Conservation (phyloP, 2,888 invertebrate species). For the Ormia ochracea region DNA sequence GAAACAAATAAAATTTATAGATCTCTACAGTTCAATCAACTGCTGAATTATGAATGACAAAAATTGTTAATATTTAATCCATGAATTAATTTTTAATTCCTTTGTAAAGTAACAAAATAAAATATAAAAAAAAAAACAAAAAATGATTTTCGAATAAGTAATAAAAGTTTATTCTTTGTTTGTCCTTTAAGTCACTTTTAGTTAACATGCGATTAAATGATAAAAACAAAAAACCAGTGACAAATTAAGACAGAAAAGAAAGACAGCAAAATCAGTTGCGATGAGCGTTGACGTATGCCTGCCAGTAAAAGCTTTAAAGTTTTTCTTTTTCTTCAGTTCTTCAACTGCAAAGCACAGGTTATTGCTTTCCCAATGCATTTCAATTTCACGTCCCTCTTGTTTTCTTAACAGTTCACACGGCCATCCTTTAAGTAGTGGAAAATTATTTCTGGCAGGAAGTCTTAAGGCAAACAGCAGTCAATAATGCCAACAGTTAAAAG, state of each 20-base stretch:
- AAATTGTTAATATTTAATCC: neutral
- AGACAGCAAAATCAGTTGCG: neutral
- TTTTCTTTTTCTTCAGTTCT: neutral
- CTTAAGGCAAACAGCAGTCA: conserved; percentile 25
- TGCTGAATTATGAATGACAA: neutral
- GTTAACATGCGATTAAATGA: conserved; percentile 29
- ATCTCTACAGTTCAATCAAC: conserved; percentile 6
- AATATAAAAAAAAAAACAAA: too few species aligned
- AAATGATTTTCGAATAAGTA: conserved; percentile 1
- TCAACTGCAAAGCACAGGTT: too few species aligned
- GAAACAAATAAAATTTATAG: neutral
- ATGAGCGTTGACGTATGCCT: neutral
- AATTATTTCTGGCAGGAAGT: conserved; percentile 37
- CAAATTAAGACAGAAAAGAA: conserved; percentile 29
- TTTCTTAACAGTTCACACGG: conserved; percentile 28
- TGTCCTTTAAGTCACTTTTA: conserved; percentile 5
- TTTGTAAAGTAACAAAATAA: too few species aligned
- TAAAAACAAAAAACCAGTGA: neutral
- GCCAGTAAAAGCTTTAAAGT: neutral
- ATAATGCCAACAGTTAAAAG: neutral
- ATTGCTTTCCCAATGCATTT: conserved; percentile 13
- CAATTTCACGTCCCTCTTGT: neutral
- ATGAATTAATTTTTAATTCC: neutral
- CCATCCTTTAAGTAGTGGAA: neutral
- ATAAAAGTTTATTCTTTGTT: conserved; percentile 7